phyloP scores from a whole-genome alignment of 2,888 invertebrate genomes.

The Acrobasis consociella region DNA sequence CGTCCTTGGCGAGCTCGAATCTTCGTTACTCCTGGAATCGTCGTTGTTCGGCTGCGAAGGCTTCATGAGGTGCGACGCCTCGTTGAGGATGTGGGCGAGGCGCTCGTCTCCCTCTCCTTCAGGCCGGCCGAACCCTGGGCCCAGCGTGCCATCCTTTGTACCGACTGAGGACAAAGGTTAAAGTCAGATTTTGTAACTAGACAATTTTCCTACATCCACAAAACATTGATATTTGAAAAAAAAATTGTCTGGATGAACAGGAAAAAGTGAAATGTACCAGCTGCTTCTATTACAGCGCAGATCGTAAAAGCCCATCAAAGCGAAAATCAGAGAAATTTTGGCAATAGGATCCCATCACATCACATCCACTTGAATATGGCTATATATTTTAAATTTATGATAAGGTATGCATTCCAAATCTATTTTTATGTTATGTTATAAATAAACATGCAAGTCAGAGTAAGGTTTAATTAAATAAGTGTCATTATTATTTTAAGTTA shows the following conservation, averaged over 20 bases:
- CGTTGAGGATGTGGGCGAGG: slow-evolving; percentile 95
- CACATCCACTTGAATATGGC: no score
- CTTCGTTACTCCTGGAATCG: slow-evolving; percentile 89
- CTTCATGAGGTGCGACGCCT: slow-evolving; percentile 96
- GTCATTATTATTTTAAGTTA: not conserved
- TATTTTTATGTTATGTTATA: not conserved
- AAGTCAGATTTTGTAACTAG: not conserved
- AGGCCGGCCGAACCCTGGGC: slow-evolving; percentile 88
- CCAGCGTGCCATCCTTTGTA: slow-evolving; percentile 90
- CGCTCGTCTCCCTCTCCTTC: slow-evolving; percentile 94
- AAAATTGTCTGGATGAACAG: not conserved
- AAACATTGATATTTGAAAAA: not conserved
- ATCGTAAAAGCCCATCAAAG: no score
- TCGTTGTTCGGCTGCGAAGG: slow-evolving; percentile 75
- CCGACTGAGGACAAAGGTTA: slow-evolving; percentile 79
- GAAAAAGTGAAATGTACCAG: no score
- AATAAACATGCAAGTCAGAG: not conserved
- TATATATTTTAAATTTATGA: no score
- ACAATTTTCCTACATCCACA: no score
- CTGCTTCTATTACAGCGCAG: no score
- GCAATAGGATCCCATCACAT: no score
- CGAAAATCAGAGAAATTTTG: no score
- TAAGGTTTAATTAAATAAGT: not conserved
- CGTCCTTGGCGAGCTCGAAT: slow-evolving; percentile 90
- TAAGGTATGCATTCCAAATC: no score